These are phyloP conservation scores for Rhinogobio ventralis DNA, from an alignment of 2,797 vertebrate genomes.

Conservation along the genomic window DNA sequence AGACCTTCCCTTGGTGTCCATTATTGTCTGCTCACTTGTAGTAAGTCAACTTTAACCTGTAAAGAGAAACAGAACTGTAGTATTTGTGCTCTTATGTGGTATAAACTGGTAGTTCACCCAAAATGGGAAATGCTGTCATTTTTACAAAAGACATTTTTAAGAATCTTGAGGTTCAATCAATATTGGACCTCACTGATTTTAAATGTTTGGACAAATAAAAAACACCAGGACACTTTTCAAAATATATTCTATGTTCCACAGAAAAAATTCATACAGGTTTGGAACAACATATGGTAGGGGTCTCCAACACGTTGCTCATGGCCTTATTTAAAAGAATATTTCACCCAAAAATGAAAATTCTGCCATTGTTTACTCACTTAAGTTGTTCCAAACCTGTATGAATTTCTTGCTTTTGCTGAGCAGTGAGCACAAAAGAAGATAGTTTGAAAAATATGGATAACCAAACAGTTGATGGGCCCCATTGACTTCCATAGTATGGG, in stretches of 20 bases:
- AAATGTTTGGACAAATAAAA: background rate
- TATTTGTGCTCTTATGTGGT: background rate
- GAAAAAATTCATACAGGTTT: background rate
- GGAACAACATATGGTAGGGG: background rate
- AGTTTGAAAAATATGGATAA: background rate
- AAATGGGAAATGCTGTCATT: background rate
- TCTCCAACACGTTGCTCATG: background rate
- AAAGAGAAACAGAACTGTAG: background rate
- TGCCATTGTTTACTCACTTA: background rate
- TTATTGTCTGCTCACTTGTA: background rate
- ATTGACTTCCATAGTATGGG: background rate
- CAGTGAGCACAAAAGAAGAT: background rate
- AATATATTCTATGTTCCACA: background rate
- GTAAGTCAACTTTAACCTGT: background rate
- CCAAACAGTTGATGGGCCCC: no score
- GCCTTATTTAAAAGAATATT: background rate
- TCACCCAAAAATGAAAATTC: background rate
- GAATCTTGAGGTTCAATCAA: background rate
- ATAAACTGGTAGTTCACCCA: background rate
- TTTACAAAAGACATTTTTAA: conserved; percentile 1
- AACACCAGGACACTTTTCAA: background rate
- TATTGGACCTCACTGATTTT: background rate
- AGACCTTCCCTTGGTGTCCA: background rate
- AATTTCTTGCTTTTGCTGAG: background rate
- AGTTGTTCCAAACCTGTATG: background rate